Evolutionary conservation across 2,888 invertebrate genomes (phyloP).

Genomic region (Leuctra nigra): DNA sequence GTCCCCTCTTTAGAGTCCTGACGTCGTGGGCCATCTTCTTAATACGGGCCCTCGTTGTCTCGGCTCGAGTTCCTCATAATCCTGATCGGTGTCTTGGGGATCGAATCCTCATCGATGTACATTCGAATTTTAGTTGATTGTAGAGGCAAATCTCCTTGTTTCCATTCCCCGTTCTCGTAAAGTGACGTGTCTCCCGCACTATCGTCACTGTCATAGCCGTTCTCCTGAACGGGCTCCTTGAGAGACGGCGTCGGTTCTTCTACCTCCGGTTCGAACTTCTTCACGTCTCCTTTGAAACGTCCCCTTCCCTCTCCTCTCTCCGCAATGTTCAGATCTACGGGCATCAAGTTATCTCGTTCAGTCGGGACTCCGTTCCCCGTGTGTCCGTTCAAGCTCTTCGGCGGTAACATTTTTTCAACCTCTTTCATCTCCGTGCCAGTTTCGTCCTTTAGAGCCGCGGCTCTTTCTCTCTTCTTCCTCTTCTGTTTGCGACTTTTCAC

Average conservation of each 20-base stretch:
- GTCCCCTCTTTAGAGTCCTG: no score
- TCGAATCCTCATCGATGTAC: conserved; percentile 7
- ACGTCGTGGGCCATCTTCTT: no score
- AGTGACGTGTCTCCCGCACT: neutral
- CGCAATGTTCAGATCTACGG: neutral
- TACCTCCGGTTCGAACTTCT: neutral
- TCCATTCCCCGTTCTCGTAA: neutral
- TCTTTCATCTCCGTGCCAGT: conserved; percentile 16
- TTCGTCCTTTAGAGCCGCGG: neutral
- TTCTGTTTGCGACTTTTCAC: conserved; percentile 5
- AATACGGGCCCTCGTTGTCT: no score
- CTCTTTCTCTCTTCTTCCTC: neutral
- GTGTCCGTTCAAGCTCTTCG: neutral
- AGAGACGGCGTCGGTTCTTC: neutral
- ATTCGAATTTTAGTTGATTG: conserved; percentile 3
- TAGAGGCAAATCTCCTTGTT: neutral
- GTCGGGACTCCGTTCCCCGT: neutral
- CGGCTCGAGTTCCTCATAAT: no score
- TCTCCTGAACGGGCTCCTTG: no score
- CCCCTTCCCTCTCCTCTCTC: no score
- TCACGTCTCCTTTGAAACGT: neutral
- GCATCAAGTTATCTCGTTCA: neutral
- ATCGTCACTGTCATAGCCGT: neutral
- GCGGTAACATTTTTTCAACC: conserved; percentile 5
- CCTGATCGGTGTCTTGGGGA: conserved; percentile 4